Base-by-base conservation (phyloP, 2,888 invertebrate genomes). In the Sarcophaga variegata region DNA sequence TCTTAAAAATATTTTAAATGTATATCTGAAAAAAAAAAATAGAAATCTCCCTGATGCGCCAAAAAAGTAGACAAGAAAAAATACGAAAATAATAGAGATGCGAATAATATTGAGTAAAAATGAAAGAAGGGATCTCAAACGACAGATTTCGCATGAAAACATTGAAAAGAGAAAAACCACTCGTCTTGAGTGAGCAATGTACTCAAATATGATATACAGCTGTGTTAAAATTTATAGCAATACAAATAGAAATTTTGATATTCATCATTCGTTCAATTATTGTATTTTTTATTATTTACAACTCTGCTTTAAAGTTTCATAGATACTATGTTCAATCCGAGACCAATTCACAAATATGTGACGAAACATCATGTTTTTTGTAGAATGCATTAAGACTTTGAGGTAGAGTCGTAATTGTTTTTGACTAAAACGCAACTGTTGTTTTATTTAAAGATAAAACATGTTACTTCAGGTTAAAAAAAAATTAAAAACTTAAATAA, bases 81-180 rank as follows among this genome's bases (percentile, higher is more conserved):
- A 78, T 69, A 25, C 22, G 11, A 60, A 54, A 59, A 54, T 17
- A 60, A 59, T 17, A 59, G 49, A 78, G 37, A 63, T 82, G 82
- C 76, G 77, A 86, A 86, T 54, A 77, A 81, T 83, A 60, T 72
- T 37, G 75, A 81, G 74, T 54, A 83, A 83, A 80, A 67, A 25
- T 67, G 49, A 82, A 82, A 82, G 66, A 63, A 69, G 67, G 80
- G 75, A 74, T 25, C 25, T 37, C 37, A 62, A 80, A 54, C 62
- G 76, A 81, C 71, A 76, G 71, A 62, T 77, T 81, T 37, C 37
- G 60, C 47, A 66, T 47, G 45, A 79, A 83, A 79, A 81, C 49
- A 8, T 71, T 69, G 62, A 79, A 14, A 45, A 78, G 22, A 71
- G n/a, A 81, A 59, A 20, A 47, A 37, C 12, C 60, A 67, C 10